Percentiles rank a stretch among this genome's conserved stretches.
phyloP scores from a whole-genome alignment of 2,888 invertebrate genomes.

The Cancer borealis region DNA sequence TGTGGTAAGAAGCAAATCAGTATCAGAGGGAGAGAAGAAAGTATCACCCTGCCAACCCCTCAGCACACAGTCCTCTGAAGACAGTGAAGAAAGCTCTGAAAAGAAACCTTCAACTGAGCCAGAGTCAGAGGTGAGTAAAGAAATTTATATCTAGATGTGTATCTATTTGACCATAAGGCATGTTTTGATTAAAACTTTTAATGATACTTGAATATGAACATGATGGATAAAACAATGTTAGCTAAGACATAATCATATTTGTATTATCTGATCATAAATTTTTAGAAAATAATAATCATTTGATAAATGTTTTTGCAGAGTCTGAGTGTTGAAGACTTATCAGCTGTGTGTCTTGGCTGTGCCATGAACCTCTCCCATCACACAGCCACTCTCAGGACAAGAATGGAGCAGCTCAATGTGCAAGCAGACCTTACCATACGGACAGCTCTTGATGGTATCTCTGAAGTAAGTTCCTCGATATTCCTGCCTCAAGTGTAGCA shows the following conservation, averaged over 20 bases:
- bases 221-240: neutral
- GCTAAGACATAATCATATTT: neutral
- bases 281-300: neutral
- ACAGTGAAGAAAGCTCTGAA: slow-evolving; percentile 65
- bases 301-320: neutral
- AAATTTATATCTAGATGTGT: neutral
- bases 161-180: neutral
- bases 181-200: neutral
- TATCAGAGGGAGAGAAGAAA: slow-evolving; percentile 34
- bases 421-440: slow-evolving; percentile 67
- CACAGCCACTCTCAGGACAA: slow-evolving; percentile 62
- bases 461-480: slow-evolving; percentile 49
- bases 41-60: neutral
- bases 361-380: slow-evolving; percentile 65
- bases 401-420: slow-evolving; percentile 65
- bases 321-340: slow-evolving; percentile 57
- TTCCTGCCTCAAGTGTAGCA: neutral
- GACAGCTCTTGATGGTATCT: slow-evolving; percentile 65
- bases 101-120: slow-evolving; percentile 55
- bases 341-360: slow-evolving; percentile 59
- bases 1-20: slow-evolving; percentile 68
- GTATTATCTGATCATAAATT: neutral
- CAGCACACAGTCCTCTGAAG: slow-evolving; percentile 62
- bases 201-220: neutral
- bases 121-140: slow-evolving; percentile 42